A percentile compares a stretch with the other conserved stretches of the same genome.
Conservation (phyloP, 2,113 vertebrate species). For the Channa maculata region DNA sequence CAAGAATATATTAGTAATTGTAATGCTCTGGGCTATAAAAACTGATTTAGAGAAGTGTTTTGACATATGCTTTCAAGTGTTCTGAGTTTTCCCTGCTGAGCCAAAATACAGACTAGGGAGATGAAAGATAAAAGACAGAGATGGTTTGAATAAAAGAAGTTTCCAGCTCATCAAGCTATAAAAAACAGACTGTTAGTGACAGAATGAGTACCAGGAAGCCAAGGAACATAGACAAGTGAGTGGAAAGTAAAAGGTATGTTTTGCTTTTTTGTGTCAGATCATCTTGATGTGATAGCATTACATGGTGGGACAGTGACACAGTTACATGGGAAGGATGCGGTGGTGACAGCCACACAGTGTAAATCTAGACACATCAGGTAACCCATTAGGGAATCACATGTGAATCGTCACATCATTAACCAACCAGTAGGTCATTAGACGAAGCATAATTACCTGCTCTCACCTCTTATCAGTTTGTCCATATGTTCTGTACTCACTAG, state of each 20-base stretch:
- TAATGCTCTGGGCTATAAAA: conserved; percentile 32
- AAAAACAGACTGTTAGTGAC: conserved; percentile 42
- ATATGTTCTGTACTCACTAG: conserved; percentile 45
- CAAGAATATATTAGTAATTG: conserved; percentile 37
- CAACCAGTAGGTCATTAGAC: conserved; percentile 69
- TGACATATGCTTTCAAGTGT: conserved; percentile 31
- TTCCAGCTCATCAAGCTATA: conserved; percentile 49
- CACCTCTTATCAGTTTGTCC: conserved; percentile 53
- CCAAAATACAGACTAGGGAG: conserved; percentile 36
- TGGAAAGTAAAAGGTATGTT: conserved; percentile 24
- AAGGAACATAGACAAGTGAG: conserved; percentile 23
- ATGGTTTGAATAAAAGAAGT: conserved; percentile 17
- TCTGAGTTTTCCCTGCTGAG: conserved; percentile 52
- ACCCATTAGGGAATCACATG: conserved; percentile 73
- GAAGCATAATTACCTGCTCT: conserved; percentile 53
- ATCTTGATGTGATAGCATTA: conserved; percentile 57
- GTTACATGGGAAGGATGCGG: conserved; percentile 58
- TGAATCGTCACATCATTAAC: conserved; percentile 72
- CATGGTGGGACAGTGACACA: conserved; percentile 66
- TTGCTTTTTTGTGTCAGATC: conserved; percentile 58
- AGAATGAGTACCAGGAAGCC: conserved; percentile 49
- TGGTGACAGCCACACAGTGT: conserved; percentile 22
- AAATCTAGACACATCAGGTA: conserved; percentile 65
- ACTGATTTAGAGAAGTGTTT: conserved; percentile 22
- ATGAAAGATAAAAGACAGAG: conserved; percentile 37